A percentile compares a stretch with the other conserved stretches of the same genome.
phyloP scores from a whole-genome alignment of 2,797 vertebrate genomes.

The Gadopsis marmoratus region DNA sequence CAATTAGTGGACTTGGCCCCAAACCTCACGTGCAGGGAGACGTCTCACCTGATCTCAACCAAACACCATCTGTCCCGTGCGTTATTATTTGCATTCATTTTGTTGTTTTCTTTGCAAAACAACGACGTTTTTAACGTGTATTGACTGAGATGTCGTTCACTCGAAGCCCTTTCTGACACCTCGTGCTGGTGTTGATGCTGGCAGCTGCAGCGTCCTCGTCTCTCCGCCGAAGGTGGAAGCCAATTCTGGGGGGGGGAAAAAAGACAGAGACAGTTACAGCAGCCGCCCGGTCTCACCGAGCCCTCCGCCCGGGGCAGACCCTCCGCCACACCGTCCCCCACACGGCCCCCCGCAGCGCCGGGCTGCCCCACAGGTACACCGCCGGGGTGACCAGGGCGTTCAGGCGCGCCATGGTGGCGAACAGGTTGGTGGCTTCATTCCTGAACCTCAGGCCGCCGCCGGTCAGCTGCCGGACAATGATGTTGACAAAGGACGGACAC shows the following conservation, averaged over 20 bases:
- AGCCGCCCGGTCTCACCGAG: conserved; percentile 30
- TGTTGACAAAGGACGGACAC: conserved; percentile 86
- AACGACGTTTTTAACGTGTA: too few species aligned
- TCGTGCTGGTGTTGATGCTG: not conserved
- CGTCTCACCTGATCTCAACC: too few species aligned
- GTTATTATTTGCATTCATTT: too few species aligned
- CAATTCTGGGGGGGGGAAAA: conserved; percentile 27
- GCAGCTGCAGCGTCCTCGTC: not conserved
- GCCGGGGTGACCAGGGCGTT: conserved; percentile 85
- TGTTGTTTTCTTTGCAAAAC: too few species aligned
- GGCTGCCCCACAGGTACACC: conserved; percentile 87
- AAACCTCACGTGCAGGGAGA: too few species aligned
- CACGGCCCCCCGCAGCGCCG: conserved; percentile 79
- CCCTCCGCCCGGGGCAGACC: conserved; percentile 48
- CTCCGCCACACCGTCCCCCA: conserved; percentile 75
- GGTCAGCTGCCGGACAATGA: conserved; percentile 80
- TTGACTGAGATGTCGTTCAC: too few species aligned
- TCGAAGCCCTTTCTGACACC: too few species aligned
- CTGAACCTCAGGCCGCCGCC: conserved; percentile 75
- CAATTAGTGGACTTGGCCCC: too few species aligned
- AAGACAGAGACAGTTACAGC: not conserved
- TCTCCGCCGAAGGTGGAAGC: conserved; percentile 18
- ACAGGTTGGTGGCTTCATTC: conserved; percentile 86
- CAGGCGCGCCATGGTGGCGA: conserved; percentile 84
- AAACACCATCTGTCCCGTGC: too few species aligned